Evolutionary conservation across 2,113 vertebrate genomes (phyloP).

Genomic region (Thamnophis sirtalis): DNA sequence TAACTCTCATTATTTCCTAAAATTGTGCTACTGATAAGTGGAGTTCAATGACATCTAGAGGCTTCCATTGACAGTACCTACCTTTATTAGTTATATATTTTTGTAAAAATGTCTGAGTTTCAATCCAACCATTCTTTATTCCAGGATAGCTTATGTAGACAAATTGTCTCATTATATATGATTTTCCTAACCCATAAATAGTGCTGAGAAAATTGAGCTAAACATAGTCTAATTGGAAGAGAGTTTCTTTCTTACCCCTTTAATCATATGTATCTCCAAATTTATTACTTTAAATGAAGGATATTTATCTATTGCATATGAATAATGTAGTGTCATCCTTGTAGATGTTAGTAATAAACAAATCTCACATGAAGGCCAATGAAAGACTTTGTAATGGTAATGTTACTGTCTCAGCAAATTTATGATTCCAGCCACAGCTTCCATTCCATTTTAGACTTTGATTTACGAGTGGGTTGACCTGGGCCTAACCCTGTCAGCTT

Average conservation of each 20-base stretch:
- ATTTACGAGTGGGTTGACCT: conserved; percentile 55
- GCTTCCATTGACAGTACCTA: not conserved
- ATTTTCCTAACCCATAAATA: not conserved
- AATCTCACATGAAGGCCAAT: conserved; percentile 46
- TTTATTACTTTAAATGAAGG: conserved; percentile 50
- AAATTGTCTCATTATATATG: not conserved
- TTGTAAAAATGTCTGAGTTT: not conserved
- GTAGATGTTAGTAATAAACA: conserved; percentile 53
- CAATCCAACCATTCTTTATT: not conserved
- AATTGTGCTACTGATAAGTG: not conserved
- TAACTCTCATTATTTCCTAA: not conserved
- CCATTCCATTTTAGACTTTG: conserved; percentile 46
- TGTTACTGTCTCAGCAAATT: conserved; percentile 54
- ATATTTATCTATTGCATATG: conserved; percentile 31
- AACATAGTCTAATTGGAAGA: not conserved
- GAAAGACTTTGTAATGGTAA: conserved; percentile 61
- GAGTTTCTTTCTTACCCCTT: conserved; percentile 1
- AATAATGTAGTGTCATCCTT: conserved; percentile 43
- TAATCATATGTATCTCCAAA: conserved; percentile 12
- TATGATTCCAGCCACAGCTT: conserved; percentile 23
- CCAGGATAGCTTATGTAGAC: not conserved
- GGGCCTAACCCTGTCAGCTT: conserved; percentile 57
- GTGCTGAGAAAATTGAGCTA: not conserved
- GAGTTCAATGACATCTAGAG: not conserved
- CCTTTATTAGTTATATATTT: not conserved